A percentile compares a stretch with the other conserved stretches of the same genome.
Conservation (phyloP, 2,797 vertebrate genomes). For the Halcyon leucocephala region DNA sequence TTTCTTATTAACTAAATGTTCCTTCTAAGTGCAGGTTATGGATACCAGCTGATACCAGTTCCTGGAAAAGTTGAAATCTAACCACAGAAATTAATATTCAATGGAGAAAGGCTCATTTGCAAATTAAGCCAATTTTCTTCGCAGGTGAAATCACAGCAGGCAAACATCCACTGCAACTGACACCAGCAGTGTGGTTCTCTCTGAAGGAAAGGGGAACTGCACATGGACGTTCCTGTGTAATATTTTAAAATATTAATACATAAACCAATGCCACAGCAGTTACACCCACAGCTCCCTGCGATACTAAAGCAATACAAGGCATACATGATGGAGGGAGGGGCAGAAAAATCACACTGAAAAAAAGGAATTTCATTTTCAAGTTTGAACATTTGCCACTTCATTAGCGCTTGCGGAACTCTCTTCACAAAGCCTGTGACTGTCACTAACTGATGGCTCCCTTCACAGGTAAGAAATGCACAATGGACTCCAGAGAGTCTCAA, state of each 20-base stretch:
- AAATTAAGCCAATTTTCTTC: not conserved
- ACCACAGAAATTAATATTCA: not conserved
- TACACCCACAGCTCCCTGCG: not conserved
- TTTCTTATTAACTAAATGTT: not conserved
- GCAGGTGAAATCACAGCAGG: not conserved
- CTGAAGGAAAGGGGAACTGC: not conserved
- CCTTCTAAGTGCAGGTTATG: not conserved
- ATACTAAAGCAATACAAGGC: not conserved
- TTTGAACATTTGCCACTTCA: not conserved
- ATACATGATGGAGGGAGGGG: rapidly evolving
- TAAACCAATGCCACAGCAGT: not conserved
- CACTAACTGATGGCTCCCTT: not conserved
- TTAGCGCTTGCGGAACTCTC: not conserved
- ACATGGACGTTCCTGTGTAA: not conserved
- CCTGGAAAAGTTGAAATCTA: not conserved
- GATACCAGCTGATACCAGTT: not conserved
- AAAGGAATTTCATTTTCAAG: not conserved
- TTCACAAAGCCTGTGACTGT: not conserved
- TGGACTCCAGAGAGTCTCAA: not conserved
- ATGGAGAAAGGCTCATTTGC: not conserved
- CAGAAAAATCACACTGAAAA: not conserved
- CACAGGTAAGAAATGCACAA: not conserved
- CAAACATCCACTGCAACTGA: not conserved
- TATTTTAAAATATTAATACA: not conserved
- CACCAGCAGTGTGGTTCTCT: not conserved